Conservation (phyloP, 2,113 vertebrate genomes). For the Pteruthius melanotis region DNA sequence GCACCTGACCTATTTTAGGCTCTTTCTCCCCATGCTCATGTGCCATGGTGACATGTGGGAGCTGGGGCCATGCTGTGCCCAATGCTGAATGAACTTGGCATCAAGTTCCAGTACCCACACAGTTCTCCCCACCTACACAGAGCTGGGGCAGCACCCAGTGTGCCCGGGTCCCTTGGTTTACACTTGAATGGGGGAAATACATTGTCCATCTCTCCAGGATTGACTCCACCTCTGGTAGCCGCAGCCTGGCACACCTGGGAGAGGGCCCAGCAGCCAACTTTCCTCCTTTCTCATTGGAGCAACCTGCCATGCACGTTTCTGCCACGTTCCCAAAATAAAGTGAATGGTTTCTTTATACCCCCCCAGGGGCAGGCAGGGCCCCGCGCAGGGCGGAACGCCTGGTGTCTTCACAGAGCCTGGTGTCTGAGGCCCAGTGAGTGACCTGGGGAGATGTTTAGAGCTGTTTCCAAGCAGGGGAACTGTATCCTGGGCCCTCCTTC, state of each 20-base stretch:
- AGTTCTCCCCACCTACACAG: rapidly evolving
- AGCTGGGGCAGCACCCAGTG: rapidly evolving
- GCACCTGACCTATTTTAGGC: not conserved
- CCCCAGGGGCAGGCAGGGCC: not conserved
- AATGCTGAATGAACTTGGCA: rapidly evolving
- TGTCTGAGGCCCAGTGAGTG: rapidly evolving
- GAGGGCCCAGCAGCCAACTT: not conserved
- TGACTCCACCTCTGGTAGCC: rapidly evolving
- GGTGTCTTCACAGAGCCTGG: not conserved
- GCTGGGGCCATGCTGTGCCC: rapidly evolving
- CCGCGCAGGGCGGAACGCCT: rapidly evolving
- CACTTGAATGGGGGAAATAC: not conserved
- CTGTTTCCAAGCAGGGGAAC: not conserved
- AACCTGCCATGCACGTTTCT: not conserved
- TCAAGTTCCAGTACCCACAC: rapidly evolving
- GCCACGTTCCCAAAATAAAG: slow-evolving; percentile 25
- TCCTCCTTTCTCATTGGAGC: not conserved
- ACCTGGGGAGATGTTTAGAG: not conserved
- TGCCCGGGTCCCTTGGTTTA: not conserved
- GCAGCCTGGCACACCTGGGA: not conserved
- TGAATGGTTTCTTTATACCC: not conserved
- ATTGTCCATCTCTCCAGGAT: rapidly evolving
- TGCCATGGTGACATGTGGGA: rapidly evolving
- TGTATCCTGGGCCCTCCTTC: no score
- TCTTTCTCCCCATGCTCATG: rapidly evolving